Evolutionary conservation across 2,113 vertebrate genomes (phyloP).

Genomic region (Hippoglossus stenolepis): DNA sequence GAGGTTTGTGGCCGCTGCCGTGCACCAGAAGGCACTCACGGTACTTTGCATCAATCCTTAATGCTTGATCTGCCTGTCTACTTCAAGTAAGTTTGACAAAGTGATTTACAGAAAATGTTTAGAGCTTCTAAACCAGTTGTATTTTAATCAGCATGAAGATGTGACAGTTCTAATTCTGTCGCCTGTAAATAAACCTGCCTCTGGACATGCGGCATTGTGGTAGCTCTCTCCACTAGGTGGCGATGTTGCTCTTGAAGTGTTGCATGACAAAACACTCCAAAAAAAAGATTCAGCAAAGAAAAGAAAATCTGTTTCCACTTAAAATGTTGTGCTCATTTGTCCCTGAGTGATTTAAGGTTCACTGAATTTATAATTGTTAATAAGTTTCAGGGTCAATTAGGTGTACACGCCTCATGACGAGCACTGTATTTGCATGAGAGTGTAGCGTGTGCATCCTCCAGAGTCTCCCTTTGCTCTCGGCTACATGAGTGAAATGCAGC

Average conservation of each 20-base stretch:
- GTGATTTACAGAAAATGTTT: slow-evolving; percentile 14
- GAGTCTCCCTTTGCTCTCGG: slow-evolving; percentile 38
- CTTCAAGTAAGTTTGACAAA: slow-evolving; percentile 23
- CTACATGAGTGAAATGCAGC: slow-evolving; percentile 38
- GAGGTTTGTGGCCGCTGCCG: slow-evolving; percentile 31
- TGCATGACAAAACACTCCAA: slow-evolving; percentile 6
- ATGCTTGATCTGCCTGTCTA: slow-evolving; percentile 15
- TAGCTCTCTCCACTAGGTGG: slow-evolving; percentile 68
- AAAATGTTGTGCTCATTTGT: slow-evolving; percentile 9
- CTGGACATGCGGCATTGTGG: slow-evolving; percentile 7
- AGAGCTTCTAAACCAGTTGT: slow-evolving; percentile 15
- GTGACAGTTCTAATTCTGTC: slow-evolving; percentile 18
- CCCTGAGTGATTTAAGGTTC: not conserved
- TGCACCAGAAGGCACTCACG: slow-evolving; percentile 24
- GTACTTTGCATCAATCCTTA: slow-evolving; percentile 37
- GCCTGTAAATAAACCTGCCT: slow-evolving; percentile 15
- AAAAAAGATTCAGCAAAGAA: not conserved
- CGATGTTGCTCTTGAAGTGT: slow-evolving; percentile 63
- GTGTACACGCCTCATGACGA: not conserved
- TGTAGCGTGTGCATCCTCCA: slow-evolving; percentile 1
- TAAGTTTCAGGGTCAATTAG: slow-evolving; percentile 6
- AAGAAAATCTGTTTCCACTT: not conserved
- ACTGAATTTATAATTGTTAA: slow-evolving; percentile 20
- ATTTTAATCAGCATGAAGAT: slow-evolving; percentile 21
- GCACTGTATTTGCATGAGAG: not conserved